phyloP scores from a whole-genome alignment of 2,113 vertebrate genomes.

The Castor canadensis region DNA sequence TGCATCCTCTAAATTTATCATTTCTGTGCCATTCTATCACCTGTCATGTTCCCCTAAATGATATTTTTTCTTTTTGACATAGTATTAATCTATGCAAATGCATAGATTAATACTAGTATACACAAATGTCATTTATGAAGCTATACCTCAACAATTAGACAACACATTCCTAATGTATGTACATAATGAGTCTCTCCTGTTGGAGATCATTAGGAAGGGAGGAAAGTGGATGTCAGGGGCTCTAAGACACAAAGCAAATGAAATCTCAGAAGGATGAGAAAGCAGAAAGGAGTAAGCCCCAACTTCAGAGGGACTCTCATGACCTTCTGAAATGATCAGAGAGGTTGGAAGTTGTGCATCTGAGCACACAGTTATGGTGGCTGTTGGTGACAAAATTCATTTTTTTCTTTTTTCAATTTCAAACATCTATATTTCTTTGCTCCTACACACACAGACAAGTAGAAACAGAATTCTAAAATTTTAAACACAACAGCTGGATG shows the following conservation, averaged over 20 bases:
- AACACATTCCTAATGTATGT: neutral
- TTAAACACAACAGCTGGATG: neutral
- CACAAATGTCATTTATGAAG: neutral
- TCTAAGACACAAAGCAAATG: neutral
- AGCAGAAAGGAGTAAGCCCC: neutral
- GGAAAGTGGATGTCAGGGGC: neutral
- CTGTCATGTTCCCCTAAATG: neutral
- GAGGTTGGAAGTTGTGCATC: neutral
- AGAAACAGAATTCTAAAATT: slow-evolving; percentile 18
- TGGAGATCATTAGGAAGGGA: neutral
- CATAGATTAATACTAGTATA: neutral
- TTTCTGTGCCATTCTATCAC: neutral
- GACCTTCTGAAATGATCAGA: neutral
- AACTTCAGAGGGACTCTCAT: neutral
- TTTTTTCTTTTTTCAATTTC: neutral
- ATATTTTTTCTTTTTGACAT: too few species aligned
- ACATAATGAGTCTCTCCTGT: neutral
- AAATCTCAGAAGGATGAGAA: neutral
- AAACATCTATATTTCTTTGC: neutral
- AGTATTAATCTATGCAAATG: neutral
- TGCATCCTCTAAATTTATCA: neutral
- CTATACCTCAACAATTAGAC: neutral
- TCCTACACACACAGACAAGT: neutral
- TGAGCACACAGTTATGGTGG: neutral
- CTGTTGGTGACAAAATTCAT: neutral